Evolutionary conservation across 2,888 invertebrate genomes (phyloP).

Genomic region (Gerris lacustris): DNA sequence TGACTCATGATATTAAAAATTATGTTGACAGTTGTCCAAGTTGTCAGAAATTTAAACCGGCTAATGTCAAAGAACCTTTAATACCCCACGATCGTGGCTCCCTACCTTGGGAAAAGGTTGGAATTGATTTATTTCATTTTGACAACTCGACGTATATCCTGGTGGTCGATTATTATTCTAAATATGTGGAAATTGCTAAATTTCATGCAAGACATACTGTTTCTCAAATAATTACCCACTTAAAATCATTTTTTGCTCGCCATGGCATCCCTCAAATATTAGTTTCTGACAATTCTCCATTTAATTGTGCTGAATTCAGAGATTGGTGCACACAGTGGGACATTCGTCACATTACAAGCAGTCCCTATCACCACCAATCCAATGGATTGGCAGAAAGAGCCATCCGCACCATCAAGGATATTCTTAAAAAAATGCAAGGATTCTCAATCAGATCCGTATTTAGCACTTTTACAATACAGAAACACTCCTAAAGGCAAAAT

Average conservation of each 20-base stretch:
- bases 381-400: slow-evolving; percentile 31
- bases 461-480: neutral
- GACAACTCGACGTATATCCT: neutral
- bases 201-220: neutral
- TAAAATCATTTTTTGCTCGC: slow-evolving; percentile 8
- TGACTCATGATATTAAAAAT: neutral
- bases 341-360: neutral
- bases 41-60: neutral
- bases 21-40: neutral
- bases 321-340: slow-evolving; percentile 33
- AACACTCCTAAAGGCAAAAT: neutral
- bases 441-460: neutral
- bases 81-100: neutral
- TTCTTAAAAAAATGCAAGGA: neutral
- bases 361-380: slow-evolving; percentile 29
- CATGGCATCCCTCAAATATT: slow-evolving; percentile 17
- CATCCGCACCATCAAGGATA: neutral
- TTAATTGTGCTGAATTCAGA: neutral
- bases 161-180: slow-evolving; percentile 10
- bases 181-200: slow-evolving; percentile 10
- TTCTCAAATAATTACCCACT: neutral
- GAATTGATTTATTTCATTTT: slow-evolving; percentile 11
- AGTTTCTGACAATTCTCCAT: slow-evolving; percentile 16
- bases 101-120: slow-evolving; percentile 9
- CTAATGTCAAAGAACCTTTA: slow-evolving; percentile 4